Percentiles rank a stretch among this genome's conserved stretches.
Conservation (phyloP, 2,113 vertebrate genomes). For the Megalops atlanticus region DNA sequence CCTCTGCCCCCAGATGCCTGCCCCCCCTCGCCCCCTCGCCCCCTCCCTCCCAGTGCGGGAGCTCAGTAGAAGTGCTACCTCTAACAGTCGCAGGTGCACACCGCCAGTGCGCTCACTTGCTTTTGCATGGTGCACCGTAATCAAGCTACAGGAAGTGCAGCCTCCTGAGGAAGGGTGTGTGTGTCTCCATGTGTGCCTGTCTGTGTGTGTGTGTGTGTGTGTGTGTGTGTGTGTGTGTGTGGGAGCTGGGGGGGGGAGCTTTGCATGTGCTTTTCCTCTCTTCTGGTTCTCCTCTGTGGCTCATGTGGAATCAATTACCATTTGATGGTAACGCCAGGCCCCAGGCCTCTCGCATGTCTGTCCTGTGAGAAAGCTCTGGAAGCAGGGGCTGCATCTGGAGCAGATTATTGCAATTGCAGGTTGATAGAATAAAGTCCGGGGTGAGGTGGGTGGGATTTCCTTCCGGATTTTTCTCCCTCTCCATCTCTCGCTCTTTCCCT, state of each 20-base stretch:
- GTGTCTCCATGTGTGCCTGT: constrained; percentile 34
- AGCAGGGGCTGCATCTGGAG: constrained; percentile 82
- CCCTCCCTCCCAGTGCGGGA: constrained; percentile 38
- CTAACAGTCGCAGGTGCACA: constrained; percentile 81
- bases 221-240: constrained; percentile 40
- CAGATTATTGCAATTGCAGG: constrained; percentile 88
- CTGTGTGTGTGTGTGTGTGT: constrained; percentile 44
- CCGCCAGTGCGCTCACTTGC: constrained; percentile 78
- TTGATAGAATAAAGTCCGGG: constrained; percentile 88
- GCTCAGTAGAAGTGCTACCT: constrained; percentile 41
- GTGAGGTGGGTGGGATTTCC: constrained; percentile 92
- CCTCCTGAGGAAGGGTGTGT: constrained; percentile 57
- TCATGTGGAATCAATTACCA: constrained; percentile 91
- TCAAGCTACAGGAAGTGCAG: constrained; percentile 79
- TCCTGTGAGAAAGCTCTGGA: constrained; percentile 81
- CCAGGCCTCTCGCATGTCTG: constrained; percentile 74
- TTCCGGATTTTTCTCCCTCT: constrained; percentile 75
- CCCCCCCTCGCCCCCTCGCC: constrained; percentile 54
- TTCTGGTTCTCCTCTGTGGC: constrained; percentile 45
- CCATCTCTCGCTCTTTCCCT: constrained; percentile 21
- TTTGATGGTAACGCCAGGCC: constrained; percentile 81
- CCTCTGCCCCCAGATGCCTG: constrained; percentile 22
- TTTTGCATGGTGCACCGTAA: constrained; percentile 81
- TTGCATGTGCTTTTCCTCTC: constrained; percentile 58
- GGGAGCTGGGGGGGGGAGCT: constrained; percentile 37